Percentiles rank a stretch among this genome's conserved stretches.
Conservation (phyloP, 2,797 vertebrate species). For the Argentina silus region DNA sequence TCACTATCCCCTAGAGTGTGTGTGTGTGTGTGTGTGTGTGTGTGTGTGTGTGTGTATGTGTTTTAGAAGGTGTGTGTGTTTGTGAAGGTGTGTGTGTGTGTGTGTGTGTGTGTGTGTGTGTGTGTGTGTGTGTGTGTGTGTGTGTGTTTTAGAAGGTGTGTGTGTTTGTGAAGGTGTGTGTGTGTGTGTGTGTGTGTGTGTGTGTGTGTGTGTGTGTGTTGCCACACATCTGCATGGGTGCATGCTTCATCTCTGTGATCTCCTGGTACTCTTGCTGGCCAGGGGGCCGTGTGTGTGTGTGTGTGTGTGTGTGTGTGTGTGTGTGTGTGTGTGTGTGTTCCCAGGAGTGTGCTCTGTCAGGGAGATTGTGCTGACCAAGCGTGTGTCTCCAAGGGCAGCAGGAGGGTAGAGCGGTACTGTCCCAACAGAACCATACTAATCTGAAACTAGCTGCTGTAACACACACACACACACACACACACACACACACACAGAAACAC, state of each 20-base stretch:
- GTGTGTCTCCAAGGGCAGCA: slow-evolving; percentile 34
- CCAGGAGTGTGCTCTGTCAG: slow-evolving; percentile 27
- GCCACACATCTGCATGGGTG: too few relatives aligned
- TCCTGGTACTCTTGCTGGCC: not conserved
- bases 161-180: not conserved
- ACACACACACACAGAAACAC: slow-evolving; percentile 7
- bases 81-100: not conserved
- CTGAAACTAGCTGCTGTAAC: too few relatives aligned
- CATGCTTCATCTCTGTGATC: too few relatives aligned
- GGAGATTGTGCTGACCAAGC: slow-evolving; percentile 43
- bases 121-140: slow-evolving; percentile 9
- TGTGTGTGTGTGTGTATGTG: not conserved
- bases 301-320: not conserved
- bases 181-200: too few relatives aligned
- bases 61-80: not conserved
- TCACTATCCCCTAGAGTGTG: not conserved
- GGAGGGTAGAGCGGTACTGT: slow-evolving; percentile 23
- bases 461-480: slow-evolving; percentile 3
- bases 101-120: slow-evolving; percentile 8
- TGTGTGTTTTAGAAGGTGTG: not conserved
- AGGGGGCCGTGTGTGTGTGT: not conserved
- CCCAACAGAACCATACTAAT: slow-evolving; percentile 28
- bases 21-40: not conserved
- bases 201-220: too few relatives aligned
- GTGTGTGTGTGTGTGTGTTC: slow-evolving; percentile 22